phyloP scores from a whole-genome alignment of 2,888 invertebrate genomes.

The Cryptophagus acutangulus region DNA sequence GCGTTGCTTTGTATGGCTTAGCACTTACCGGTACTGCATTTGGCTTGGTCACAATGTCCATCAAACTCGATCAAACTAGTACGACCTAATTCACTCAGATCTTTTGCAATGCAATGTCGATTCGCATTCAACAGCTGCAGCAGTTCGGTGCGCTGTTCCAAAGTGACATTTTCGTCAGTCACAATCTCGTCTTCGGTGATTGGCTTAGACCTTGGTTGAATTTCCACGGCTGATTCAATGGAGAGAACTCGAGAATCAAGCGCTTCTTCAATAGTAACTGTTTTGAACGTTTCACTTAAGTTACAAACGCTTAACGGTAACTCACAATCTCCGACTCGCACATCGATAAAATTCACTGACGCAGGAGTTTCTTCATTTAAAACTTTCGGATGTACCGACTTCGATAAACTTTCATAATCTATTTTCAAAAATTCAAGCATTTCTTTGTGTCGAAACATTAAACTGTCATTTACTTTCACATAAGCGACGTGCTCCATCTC shows the following conservation, averaged over 20 bases:
- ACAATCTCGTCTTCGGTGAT: background rate
- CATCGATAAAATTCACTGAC: too few relatives aligned
- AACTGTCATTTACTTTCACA: background rate
- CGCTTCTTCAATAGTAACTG: too few relatives aligned
- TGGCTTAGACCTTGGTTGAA: background rate
- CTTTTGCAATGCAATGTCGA: conserved; percentile 14
- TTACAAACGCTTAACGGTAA: too few relatives aligned
- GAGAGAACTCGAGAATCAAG: too few relatives aligned
- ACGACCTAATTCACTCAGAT: conserved; percentile 14
- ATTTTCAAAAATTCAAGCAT: background rate
- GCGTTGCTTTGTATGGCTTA: conserved; percentile 15
- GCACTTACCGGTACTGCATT: conserved; percentile 10
- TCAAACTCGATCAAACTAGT: conserved; percentile 14
- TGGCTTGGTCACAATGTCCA: conserved; percentile 15
- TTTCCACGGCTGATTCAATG: too few relatives aligned
- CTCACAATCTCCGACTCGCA: too few relatives aligned
- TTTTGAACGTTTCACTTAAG: too few relatives aligned
- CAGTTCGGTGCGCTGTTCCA: background rate
- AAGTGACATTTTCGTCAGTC: background rate
- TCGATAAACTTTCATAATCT: too few relatives aligned
- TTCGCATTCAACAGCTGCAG: conserved; percentile 9
- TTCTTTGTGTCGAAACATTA: background rate
- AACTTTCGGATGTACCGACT: too few relatives aligned
- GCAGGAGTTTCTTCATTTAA: too few relatives aligned
- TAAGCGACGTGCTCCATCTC: background rate